A percentile compares a stretch with the other conserved stretches of the same genome.
Conservation (phyloP, 2,888 invertebrate species). For the Hirtodrosophila alboralis region DNA sequence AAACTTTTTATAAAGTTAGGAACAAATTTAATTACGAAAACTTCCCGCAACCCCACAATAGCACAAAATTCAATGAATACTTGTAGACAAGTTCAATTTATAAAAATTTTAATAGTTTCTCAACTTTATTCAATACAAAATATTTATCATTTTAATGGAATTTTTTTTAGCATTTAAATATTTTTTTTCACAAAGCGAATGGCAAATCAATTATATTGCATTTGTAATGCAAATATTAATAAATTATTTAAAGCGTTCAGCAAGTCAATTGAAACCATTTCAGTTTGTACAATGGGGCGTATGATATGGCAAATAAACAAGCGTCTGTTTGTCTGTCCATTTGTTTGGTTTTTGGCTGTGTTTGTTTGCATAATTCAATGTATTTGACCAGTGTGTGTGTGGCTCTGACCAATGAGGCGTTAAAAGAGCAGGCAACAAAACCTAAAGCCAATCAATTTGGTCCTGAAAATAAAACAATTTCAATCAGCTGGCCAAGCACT, state of each 20-base stretch:
- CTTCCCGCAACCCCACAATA: too few relatives aligned
- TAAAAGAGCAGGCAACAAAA: slow-evolving; percentile 23
- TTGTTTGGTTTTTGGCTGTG: slow-evolving; percentile 26
- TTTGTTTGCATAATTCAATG: slow-evolving; percentile 59
- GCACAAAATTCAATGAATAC: too few relatives aligned
- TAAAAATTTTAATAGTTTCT: not conserved
- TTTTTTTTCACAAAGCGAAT: not conserved
- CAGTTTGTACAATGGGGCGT: slow-evolving; percentile 24
- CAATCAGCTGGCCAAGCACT: slow-evolving; percentile 57
- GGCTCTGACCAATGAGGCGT: slow-evolving; percentile 35
- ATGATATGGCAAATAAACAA: slow-evolving; percentile 26
- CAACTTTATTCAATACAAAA: too few relatives aligned
- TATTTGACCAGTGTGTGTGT: slow-evolving; percentile 17
- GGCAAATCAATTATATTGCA: slow-evolving; percentile 2
- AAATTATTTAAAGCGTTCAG: slow-evolving; percentile 24
- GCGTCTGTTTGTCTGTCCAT: slow-evolving; percentile 10
- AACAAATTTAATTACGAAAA: too few relatives aligned
- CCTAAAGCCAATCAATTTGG: slow-evolving; percentile 47
- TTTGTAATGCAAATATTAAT: slow-evolving; percentile 2
- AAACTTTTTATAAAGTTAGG: too few relatives aligned
- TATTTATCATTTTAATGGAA: not conserved
- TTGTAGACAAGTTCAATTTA: too few relatives aligned
- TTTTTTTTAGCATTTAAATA: not conserved
- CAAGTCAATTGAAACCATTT: slow-evolving; percentile 28
- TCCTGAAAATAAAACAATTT: slow-evolving; percentile 37